Evolutionary conservation across 2,113 vertebrate species (phyloP).

Genomic region (Odocoileus virginianus): DNA sequence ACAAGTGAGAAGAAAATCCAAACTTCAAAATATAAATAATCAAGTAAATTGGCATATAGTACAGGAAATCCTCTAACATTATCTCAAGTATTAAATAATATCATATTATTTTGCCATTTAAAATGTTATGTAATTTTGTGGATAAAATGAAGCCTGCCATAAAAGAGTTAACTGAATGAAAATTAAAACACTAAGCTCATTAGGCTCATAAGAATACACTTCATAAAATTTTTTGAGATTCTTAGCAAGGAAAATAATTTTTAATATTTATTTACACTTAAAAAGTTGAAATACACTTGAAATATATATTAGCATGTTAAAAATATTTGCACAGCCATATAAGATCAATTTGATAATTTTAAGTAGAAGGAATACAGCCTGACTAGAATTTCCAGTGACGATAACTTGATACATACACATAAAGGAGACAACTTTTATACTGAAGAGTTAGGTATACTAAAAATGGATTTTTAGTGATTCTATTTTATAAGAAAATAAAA

Average conservation of each 20-base stretch:
- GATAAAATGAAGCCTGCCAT: constrained; percentile 44
- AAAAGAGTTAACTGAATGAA: constrained; percentile 68
- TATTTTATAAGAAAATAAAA: not conserved
- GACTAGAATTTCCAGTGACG: not conserved
- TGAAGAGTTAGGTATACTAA: not conserved
- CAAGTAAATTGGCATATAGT: constrained; percentile 29
- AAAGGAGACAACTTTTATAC: not conserved
- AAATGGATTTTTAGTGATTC: not conserved
- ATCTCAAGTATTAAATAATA: constrained; percentile 55
- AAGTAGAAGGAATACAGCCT: not conserved
- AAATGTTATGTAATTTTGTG: constrained; percentile 53
- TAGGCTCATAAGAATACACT: constrained; percentile 2
- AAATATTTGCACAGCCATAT: not conserved
- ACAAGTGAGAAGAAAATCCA: not conserved
- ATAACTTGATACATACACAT: not conserved
- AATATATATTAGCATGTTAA: not conserved
- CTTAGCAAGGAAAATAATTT: constrained; percentile 27
- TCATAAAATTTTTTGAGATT: constrained; percentile 43
- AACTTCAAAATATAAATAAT: constrained; percentile 56
- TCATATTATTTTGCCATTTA: not conserved
- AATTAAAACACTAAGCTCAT: constrained; percentile 53
- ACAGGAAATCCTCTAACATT: constrained; percentile 66
- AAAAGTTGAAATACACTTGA: not conserved
- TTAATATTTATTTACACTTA: constrained; percentile 54
- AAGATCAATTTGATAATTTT: not conserved